Evolutionary conservation across 2,113 vertebrate species (phyloP).

Genomic region (Spea multiplicata): DNA sequence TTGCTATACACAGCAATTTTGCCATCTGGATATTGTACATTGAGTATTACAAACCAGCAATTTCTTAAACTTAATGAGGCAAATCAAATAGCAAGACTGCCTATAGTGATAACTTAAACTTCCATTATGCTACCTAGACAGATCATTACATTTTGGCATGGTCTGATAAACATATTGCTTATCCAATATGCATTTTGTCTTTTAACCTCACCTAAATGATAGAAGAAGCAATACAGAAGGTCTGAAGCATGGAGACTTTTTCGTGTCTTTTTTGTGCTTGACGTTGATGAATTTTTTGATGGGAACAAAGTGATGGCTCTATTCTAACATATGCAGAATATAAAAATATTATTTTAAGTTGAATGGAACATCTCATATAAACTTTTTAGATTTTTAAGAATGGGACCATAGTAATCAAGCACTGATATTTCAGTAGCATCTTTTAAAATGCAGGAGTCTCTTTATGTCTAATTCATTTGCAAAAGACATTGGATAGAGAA

Average conservation of each 20-base stretch:
- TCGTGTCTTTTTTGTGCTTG: not conserved
- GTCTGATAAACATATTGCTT: conserved; percentile 42
- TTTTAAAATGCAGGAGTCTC: not conserved
- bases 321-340: too few relatives aligned
- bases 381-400: too few relatives aligned
- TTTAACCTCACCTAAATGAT: conserved; percentile 27
- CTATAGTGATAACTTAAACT: conserved; percentile 39
- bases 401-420: too few relatives aligned
- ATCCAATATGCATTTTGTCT: conserved; percentile 36
- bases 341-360: too few relatives aligned
- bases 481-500: not conserved
- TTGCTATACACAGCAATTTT: conserved; percentile 41
- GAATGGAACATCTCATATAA: too few relatives aligned
- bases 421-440: not conserved
- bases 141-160: conserved; percentile 42
- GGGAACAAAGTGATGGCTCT: too few relatives aligned
- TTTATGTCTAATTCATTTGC: conserved; percentile 5
- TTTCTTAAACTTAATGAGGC: conserved; percentile 41
- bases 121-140: conserved; percentile 40
- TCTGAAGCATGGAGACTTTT: not conserved
- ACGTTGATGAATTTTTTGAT: too few relatives aligned
- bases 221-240: conserved; percentile 28
- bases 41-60: conserved; percentile 41
- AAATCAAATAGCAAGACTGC: conserved; percentile 38
- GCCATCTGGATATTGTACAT: conserved; percentile 34